Percentiles rank a stretch among this genome's conserved stretches.
These are phyloP conservation scores for Himalopsyche anomala DNA, from an alignment of 2,888 invertebrate genomes.

Conservation along the genomic window DNA sequence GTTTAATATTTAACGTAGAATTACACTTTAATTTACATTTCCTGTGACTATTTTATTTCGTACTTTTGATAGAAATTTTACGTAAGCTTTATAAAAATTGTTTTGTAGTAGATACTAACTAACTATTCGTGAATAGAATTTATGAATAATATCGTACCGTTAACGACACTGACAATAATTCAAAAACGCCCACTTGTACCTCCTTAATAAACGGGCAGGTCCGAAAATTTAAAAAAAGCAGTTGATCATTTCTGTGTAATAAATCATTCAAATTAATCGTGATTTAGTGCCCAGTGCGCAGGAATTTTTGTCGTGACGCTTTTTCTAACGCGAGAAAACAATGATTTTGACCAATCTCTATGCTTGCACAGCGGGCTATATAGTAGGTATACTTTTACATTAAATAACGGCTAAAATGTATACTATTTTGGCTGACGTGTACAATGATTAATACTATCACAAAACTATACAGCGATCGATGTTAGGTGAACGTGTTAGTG, in stretches of 20 bases:
- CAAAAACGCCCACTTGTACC: constrained; percentile 51
- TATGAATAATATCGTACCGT: constrained; percentile 22
- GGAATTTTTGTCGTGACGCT: constrained; percentile 51
- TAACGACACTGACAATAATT: constrained; percentile 54
- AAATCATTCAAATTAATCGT: constrained; percentile 64
- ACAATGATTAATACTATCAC: too few relatives aligned
- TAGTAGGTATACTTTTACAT: not conserved
- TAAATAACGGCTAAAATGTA: not conserved
- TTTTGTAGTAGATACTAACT: not conserved
- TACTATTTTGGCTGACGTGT: too few relatives aligned
- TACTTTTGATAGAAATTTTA: not conserved
- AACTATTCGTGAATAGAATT: constrained; percentile 15
- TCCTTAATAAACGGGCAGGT: constrained; percentile 55
- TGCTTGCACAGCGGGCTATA: not conserved
- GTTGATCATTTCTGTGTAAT: constrained; percentile 60
- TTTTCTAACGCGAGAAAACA: constrained; percentile 46
- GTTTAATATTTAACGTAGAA: too few relatives aligned
- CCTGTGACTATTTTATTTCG: not conserved
- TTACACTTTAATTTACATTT: too few relatives aligned
- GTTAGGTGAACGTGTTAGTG: too few relatives aligned
- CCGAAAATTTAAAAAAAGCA: constrained; percentile 58
- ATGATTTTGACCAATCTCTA: constrained; percentile 14
- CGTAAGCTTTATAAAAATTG: not conserved
- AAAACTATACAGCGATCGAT: too few relatives aligned
- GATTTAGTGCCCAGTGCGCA: constrained; percentile 57